Evolutionary conservation across 2,888 invertebrate genomes (phyloP).

Genomic region (Hypolimnas misippus): DNA sequence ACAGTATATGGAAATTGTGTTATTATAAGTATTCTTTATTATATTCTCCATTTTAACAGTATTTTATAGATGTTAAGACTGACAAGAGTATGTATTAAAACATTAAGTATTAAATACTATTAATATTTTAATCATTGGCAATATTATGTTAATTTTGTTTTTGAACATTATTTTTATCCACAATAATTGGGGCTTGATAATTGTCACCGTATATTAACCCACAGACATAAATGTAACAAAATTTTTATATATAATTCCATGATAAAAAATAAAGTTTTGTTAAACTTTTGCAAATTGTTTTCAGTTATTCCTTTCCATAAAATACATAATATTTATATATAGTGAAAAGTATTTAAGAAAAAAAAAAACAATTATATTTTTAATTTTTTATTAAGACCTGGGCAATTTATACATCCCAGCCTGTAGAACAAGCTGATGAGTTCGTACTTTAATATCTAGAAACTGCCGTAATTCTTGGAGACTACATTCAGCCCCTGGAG

Average conservation of each 20-base stretch:
- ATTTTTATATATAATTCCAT: conserved; percentile 69
- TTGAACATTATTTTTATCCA: conserved; percentile 51
- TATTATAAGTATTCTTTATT: conserved; percentile 30
- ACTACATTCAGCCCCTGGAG: conserved; percentile 94
- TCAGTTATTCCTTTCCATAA: conserved; percentile 9
- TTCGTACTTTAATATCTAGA: conserved; percentile 95
- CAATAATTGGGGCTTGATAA: conserved; percentile 51
- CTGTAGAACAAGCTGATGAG: conserved; percentile 92
- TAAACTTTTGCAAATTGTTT: conserved; percentile 59
- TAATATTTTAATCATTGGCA: conserved; percentile 64
- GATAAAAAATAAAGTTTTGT: conserved; percentile 71
- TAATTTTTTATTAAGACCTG: conserved; percentile 80
- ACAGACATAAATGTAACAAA: conserved; percentile 75
- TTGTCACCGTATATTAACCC: conserved; percentile 53
- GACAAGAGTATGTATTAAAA: conserved; percentile 75
- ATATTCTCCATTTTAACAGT: conserved; percentile 69
- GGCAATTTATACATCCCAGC: conserved; percentile 95
- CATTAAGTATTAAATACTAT: conserved; percentile 75
- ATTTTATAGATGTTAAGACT: conserved; percentile 81
- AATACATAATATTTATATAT: too few species aligned
- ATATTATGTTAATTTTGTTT: conserved; percentile 68
- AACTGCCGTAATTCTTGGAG: conserved; percentile 94
- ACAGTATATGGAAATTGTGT: conserved; percentile 56
- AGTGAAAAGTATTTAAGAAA: too few species aligned
- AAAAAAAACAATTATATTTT: conserved; percentile 48